Conservation (phyloP, 2,113 vertebrate genomes). For the Colaptes auratus region DNA sequence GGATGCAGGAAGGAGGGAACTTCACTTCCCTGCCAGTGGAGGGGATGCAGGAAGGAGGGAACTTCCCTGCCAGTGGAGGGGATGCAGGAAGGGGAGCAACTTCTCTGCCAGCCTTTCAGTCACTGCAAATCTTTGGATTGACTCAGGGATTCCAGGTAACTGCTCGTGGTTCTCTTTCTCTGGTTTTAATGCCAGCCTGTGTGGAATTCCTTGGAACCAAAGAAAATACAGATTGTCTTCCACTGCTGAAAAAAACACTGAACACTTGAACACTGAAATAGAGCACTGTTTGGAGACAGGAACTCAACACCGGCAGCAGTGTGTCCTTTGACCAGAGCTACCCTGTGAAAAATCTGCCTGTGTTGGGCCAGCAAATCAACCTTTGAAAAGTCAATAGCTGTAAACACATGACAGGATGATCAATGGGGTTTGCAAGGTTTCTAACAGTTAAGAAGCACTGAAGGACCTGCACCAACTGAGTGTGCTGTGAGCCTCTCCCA, state of each 20-base stretch:
- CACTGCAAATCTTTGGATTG: not conserved
- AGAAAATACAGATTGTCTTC: not conserved
- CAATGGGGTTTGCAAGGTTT: not conserved
- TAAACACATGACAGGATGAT: not conserved
- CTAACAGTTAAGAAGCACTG: not conserved
- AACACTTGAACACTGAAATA: not conserved
- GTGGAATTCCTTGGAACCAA: not conserved
- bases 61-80: not conserved
- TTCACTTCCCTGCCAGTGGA: not conserved
- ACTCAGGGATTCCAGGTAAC: not conserved
- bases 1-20: not conserved
- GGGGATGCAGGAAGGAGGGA: not conserved
- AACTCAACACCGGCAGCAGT: not conserved
- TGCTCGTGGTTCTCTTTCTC: not conserved
- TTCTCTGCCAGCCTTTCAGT: not conserved
- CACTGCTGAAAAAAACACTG: not conserved
- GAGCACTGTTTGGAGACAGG: not conserved
- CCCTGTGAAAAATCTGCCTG: not conserved
- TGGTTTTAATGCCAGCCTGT: not conserved
- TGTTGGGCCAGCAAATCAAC: not conserved
- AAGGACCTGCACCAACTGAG: not conserved
- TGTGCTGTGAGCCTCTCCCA: not conserved
- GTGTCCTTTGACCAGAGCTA: not conserved
- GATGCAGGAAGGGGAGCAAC: not conserved
- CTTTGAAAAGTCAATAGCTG: constrained; percentile 18